Conservation (phyloP, 2,113 vertebrate genomes). For the Dolichotis patagonum region DNA sequence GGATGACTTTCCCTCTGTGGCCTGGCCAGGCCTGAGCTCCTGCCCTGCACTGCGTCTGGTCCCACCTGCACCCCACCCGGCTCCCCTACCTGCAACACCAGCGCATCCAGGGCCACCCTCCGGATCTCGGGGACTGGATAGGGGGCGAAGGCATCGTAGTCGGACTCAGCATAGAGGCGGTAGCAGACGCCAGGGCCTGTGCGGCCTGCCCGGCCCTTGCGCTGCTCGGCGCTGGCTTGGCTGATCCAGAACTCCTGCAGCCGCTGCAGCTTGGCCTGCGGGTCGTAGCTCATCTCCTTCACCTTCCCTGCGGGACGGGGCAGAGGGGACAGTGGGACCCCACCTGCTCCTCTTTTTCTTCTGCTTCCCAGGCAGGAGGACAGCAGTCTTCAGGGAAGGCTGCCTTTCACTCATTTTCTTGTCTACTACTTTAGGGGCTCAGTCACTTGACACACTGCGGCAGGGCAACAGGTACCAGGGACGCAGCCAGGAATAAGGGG, state of each 20-base stretch:
- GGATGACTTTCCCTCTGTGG: neutral
- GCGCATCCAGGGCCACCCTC: constrained; percentile 91
- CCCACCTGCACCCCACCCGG: rapidly evolving
- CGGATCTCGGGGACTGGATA: constrained; percentile 95
- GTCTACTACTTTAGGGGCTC: neutral
- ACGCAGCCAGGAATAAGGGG: neutral
- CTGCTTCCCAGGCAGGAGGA: neutral
- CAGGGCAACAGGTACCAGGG: neutral
- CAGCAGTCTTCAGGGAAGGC: neutral
- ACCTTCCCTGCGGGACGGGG: constrained; percentile 90
- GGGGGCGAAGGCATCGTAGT: constrained; percentile 92
- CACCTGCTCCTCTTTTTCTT: neutral
- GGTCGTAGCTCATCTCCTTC: constrained; percentile 97
- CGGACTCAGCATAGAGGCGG: constrained; percentile 93
- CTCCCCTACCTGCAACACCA: constrained; percentile 92
- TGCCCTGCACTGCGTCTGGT: neutral
- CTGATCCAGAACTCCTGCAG: constrained; percentile 99
- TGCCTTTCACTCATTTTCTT: neutral
- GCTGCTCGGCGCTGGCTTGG: constrained; percentile 95
- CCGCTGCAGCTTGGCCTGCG: constrained; percentile 94
- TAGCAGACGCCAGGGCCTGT: constrained; percentile 95
- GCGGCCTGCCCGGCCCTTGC: constrained; percentile 94
- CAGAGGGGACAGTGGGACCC: neutral
- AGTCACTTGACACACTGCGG: rapidly evolving
- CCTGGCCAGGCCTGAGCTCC: neutral